Percentiles rank a stretch among this genome's conserved stretches.
Conservation (phyloP, 2,797 vertebrate species). For the Molossus molossus region DNA sequence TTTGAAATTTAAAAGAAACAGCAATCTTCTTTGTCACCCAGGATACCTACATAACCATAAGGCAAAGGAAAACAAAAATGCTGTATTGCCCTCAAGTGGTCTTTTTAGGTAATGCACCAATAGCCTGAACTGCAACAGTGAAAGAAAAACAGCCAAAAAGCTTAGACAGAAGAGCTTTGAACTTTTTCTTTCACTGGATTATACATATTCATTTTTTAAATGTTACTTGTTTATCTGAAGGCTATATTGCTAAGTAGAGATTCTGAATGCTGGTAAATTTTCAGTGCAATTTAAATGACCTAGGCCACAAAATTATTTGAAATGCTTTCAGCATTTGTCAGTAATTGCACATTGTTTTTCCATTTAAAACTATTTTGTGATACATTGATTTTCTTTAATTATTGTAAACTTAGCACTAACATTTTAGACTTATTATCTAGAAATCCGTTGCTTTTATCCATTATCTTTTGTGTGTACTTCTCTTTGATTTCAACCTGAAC, state of each 20-base stretch:
- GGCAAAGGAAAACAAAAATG: conserved; percentile 61
- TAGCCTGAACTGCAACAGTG: not conserved
- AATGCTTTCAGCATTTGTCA: conserved; percentile 15
- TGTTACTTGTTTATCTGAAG: not conserved
- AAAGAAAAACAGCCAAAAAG: not conserved
- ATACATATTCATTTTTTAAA: conserved; percentile 22
- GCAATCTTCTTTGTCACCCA: conserved; percentile 64
- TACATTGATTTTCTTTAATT: not conserved
- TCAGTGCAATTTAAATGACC: conserved; percentile 10
- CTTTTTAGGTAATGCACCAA: conserved; percentile 63
- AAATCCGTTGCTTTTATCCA: not conserved
- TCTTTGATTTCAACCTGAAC: conserved; percentile 12
- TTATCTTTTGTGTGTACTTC: not conserved
- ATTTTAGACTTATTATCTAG: not conserved
- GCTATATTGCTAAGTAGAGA: not conserved
- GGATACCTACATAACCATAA: not conserved
- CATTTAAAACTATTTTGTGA: not conserved
- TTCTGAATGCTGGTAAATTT: not conserved
- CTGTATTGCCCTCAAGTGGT: conserved; percentile 88
- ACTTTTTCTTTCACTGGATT: not conserved
- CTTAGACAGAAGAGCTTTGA: conserved; percentile 15
- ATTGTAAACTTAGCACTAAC: not conserved
- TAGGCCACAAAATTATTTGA: conserved; percentile 56
- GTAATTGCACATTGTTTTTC: not conserved
- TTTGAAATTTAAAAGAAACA: conserved; percentile 74